Evolutionary conservation across 2,888 invertebrate species (phyloP).

Genomic region (Teleogryllus oceanicus): DNA sequence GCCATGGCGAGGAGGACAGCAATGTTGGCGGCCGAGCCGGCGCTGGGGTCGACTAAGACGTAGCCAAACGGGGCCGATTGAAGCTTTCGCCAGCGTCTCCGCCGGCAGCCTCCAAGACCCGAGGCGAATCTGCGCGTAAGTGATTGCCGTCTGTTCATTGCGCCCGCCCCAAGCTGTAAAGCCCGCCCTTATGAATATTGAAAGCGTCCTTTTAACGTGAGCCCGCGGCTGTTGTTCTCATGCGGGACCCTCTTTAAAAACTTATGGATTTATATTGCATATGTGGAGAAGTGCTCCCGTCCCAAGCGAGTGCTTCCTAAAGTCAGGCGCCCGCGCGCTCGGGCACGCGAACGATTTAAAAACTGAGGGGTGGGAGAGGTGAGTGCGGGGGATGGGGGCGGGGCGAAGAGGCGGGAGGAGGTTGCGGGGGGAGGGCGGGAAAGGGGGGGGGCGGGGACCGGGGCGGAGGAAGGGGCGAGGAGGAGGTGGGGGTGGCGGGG

Average conservation of each 20-base stretch:
- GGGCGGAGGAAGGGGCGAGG: neutral
- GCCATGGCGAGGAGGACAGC: no score
- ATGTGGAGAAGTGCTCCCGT: constrained; percentile 32
- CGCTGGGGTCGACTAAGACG: neutral
- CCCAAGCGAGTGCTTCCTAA: constrained; percentile 34
- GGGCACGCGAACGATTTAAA: neutral
- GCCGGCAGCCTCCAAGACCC: neutral
- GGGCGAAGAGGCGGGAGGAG: neutral
- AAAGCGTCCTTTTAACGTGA: constrained; percentile 33
- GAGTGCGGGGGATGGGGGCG: neutral
- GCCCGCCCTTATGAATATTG: constrained; percentile 34
- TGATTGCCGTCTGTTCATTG: constrained; percentile 29
- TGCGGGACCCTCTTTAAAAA: constrained; percentile 35
- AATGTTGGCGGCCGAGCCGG: no score
- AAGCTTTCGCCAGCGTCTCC: neutral
- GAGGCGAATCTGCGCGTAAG: constrained; percentile 22
- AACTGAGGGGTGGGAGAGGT: neutral
- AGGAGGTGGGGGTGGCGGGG: no score
- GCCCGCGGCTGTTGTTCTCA: constrained; percentile 31
- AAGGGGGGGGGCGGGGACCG: no score
- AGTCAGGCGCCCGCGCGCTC: constrained; percentile 12
- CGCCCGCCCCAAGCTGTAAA: constrained; percentile 12
- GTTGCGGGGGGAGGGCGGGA: neutral
- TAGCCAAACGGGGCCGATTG: neutral
- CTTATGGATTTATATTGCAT: constrained; percentile 37